A percentile compares a stretch with the other conserved stretches of the same genome.
phyloP scores from a whole-genome alignment of 2,113 vertebrate species.

The Falco punctatus region DNA sequence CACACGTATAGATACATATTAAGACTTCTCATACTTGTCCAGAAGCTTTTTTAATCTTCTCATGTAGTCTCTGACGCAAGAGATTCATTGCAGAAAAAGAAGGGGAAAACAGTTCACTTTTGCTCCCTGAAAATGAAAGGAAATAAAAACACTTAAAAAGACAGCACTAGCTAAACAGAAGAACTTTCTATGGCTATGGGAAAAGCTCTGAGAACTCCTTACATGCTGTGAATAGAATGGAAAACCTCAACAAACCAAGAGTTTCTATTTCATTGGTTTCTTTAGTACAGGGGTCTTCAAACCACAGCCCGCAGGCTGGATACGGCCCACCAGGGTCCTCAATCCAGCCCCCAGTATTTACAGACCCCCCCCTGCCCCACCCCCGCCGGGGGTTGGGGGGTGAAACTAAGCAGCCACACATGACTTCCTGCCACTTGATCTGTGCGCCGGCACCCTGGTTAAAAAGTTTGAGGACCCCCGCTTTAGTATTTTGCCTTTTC shows the following conservation, averaged over 20 bases:
- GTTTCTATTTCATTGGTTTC: background rate
- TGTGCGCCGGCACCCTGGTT: too few species aligned
- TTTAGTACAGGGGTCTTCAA: background rate
- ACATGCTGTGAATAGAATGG: background rate
- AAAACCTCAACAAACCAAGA: background rate
- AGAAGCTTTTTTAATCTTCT: constrained; percentile 88
- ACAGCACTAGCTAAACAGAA: background rate
- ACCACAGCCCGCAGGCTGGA: too few species aligned
- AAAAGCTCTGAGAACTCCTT: background rate
- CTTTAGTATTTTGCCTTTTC: background rate
- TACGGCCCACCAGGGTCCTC: too few species aligned
- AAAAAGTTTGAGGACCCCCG: too few species aligned
- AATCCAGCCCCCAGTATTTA: too few species aligned
- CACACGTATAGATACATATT: background rate
- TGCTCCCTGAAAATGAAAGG: constrained; percentile 54
- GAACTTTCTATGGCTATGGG: background rate
- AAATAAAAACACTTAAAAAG: background rate
- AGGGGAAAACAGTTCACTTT: constrained; percentile 25
- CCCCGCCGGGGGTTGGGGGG: too few species aligned
- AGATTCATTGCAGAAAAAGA: constrained; percentile 84
- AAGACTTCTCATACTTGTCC: constrained; percentile 79
- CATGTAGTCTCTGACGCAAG: constrained; percentile 87
- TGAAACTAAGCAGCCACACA: too few species aligned
- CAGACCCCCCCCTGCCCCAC: too few species aligned
- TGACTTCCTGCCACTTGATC: too few species aligned